Evolutionary conservation across 2,113 vertebrate genomes (phyloP).

Genomic region (Cyprinodon variegatus): DNA sequence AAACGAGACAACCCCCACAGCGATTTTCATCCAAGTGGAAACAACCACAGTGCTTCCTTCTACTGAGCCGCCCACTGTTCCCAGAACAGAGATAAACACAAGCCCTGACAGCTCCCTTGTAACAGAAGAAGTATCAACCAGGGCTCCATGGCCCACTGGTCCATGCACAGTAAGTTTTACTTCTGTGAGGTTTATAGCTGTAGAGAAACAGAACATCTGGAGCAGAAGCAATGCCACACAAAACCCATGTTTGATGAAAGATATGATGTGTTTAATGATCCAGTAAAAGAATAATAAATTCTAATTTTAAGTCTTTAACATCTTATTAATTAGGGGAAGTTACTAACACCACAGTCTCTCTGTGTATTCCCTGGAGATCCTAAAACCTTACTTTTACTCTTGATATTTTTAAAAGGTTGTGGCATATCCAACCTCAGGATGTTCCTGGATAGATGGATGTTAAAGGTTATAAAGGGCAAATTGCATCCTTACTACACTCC

Average conservation of each 20-base stretch:
- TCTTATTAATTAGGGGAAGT: too few relatives aligned
- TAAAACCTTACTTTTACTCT: too few relatives aligned
- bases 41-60: slow-evolving; percentile 35
- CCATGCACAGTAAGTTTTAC: slow-evolving; percentile 77
- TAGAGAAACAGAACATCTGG: neutral
- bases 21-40: slow-evolving; percentile 36
- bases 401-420: too few relatives aligned
- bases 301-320: too few relatives aligned
- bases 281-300: too few relatives aligned
- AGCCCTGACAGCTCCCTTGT: slow-evolving; percentile 49
- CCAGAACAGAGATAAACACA: slow-evolving; percentile 50
- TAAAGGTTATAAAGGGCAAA: neutral
- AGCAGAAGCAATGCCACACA: neutral
- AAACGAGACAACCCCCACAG: slow-evolving; percentile 5
- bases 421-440: neutral
- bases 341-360: too few relatives aligned
- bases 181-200: neutral
- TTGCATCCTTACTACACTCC: neutral
- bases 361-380: too few relatives aligned
- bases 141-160: slow-evolving; percentile 69
- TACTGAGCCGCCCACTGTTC: slow-evolving; percentile 45
- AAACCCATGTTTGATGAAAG: too few relatives aligned
- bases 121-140: slow-evolving; percentile 56
- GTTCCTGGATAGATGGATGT: neutral
- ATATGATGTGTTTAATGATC: too few relatives aligned